Base-by-base conservation (phyloP, 2,888 invertebrate species). In the Drosophila prolongata region DNA sequence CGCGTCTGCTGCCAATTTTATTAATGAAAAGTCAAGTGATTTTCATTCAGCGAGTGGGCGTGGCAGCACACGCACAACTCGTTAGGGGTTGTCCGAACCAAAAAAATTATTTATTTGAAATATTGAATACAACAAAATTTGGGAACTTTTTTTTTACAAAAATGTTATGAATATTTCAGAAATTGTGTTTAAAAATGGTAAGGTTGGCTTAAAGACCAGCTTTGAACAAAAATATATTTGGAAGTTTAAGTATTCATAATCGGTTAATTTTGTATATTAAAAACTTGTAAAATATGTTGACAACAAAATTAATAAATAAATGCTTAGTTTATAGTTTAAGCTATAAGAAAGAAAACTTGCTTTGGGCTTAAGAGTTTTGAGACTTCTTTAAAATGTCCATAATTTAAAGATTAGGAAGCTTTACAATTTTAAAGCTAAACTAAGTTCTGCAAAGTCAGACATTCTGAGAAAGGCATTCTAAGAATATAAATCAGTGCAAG, bases 21-120 rank as follows among this genome's bases (percentile, higher is more conserved):
- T 83, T 83, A 83, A 83, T 87, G 83, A 83, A 83, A 83, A 83
- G 81, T 83, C 83, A 83, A 83, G 83, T 83, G 83, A 83, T 83
- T 83, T 81, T 70, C 75, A 64, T 61, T 69, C 78, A 59, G 49
- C 55, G 35, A 52, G 55, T 69, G 81, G 86, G 87, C 86, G 84
- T 83, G 87, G 77, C 78, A 65, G n/a, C 56, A 54, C 60, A 67
- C 60, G 53, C 72, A 72, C 71, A 72, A 65, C 76, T 76, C 70
- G 73, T 79, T 84, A 75, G 64, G 82, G 82, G 81, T 85, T 81
- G 72, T 66, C 47, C 35, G 44, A 19, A 19, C 11, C n/a, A 59
- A 61, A 65, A 11, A 46, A 59, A 65, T 27, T 16, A 65, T 47
- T 65, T 65, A 65, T 55, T 38, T 65, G 34, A 79, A 64, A 71